Percentiles rank a stretch among this genome's conserved stretches.
phyloP scores from a whole-genome alignment of 2,797 vertebrate genomes.

The Miichthys miiuy region DNA sequence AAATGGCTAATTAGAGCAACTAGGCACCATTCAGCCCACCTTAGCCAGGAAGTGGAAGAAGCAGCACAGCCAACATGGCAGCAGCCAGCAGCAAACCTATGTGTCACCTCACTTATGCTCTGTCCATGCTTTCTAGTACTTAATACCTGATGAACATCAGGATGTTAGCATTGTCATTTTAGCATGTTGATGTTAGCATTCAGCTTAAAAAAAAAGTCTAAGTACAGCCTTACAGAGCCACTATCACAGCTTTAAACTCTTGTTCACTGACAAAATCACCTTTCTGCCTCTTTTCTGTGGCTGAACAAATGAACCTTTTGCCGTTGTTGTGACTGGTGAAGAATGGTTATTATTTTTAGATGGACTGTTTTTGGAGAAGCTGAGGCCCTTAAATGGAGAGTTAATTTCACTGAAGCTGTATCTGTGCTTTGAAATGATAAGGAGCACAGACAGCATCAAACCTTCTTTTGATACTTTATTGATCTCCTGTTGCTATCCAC shows the following conservation, averaged over 20 bases:
- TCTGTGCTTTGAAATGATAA: conserved; percentile 27
- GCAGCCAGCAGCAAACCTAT: too few relatives aligned
- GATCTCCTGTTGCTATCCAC: conserved; percentile 31
- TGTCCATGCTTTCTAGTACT: background rate
- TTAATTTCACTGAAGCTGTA: conserved; percentile 19
- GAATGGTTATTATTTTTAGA: conserved; percentile 13
- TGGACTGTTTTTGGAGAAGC: conserved; percentile 7
- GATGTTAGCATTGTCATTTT: background rate
- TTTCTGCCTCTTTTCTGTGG: background rate
- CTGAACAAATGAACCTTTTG: conserved; percentile 9
- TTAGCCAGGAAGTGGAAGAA: too few relatives aligned
- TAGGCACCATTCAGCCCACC: too few relatives aligned
- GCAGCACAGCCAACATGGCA: too few relatives aligned
- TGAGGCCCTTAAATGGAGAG: conserved; percentile 23
- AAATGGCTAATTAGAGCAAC: too few relatives aligned
- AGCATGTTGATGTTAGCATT: background rate
- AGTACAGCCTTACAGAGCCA: background rate
- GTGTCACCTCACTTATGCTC: too few relatives aligned
- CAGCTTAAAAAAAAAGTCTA: background rate
- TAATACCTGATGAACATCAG: background rate
- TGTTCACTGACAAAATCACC: background rate
- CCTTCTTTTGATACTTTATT: conserved; percentile 37
- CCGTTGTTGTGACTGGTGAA: background rate
- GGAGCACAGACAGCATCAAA: conserved; percentile 14
- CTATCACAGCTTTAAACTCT: background rate